Evolutionary conservation across 2,113 vertebrate genomes (phyloP).

Genomic region (Pitta sordida): DNA sequence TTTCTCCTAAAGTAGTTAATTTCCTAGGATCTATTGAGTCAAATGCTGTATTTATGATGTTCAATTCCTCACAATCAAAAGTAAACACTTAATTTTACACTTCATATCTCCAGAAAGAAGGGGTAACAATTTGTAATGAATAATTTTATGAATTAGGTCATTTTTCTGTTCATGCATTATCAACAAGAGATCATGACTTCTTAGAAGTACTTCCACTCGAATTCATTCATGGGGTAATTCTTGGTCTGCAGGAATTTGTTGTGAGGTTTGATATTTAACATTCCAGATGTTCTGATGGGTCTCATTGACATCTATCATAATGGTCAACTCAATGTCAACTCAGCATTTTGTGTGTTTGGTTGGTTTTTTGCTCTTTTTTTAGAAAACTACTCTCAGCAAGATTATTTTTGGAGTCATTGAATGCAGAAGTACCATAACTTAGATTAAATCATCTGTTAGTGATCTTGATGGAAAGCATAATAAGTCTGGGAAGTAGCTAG

Average conservation of each 20-base stretch:
- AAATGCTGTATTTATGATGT: slow-evolving; percentile 41
- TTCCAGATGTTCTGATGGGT: slow-evolving; percentile 20
- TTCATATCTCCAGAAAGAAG: slow-evolving; percentile 32
- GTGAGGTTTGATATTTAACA: neutral
- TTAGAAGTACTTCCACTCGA: neutral
- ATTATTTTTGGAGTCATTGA: slow-evolving; percentile 5
- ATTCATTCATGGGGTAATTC: slow-evolving; percentile 26
- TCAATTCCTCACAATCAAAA: slow-evolving; percentile 48
- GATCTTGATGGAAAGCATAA: neutral
- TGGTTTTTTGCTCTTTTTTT: neutral
- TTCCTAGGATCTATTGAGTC: slow-evolving; percentile 15
- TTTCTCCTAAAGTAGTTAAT: slow-evolving; percentile 23
- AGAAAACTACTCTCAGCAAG: neutral
- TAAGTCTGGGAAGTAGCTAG: neutral
- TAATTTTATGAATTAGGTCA: slow-evolving; percentile 36
- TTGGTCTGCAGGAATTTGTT: neutral
- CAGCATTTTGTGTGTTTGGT: neutral
- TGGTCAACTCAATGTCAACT: neutral
- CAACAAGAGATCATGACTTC: slow-evolving; percentile 21
- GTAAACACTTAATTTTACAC: slow-evolving; percentile 49
- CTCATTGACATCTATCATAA: neutral
- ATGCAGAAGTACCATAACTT: neutral
- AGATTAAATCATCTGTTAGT: neutral
- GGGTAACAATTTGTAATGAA: slow-evolving; percentile 50
- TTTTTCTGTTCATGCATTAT: slow-evolving; percentile 51